Conservation (phyloP, 2,113 vertebrate species). For the Ahaetulla prasina region DNA sequence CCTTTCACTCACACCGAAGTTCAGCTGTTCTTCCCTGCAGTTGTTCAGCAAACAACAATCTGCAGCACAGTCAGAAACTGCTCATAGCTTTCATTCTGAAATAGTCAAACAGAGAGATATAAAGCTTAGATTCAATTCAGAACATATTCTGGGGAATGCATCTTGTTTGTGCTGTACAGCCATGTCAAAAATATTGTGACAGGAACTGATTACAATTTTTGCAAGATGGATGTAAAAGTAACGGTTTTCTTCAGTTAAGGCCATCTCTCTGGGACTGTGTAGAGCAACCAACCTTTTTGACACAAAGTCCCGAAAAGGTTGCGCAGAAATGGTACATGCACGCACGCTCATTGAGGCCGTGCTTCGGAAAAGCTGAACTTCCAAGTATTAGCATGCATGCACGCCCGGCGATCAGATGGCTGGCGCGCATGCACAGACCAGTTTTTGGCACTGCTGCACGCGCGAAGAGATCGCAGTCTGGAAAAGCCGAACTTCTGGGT, state of each 20-base stretch:
- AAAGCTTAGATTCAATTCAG: neutral
- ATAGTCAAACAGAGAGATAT: neutral
- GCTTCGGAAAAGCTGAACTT: too few species aligned
- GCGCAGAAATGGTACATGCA: too few species aligned
- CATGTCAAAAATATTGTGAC: neutral
- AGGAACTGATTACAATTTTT: neutral
- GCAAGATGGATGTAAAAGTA: neutral
- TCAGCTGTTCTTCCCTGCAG: neutral
- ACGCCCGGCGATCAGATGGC: too few species aligned
- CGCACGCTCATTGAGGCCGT: too few species aligned
- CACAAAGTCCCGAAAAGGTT: too few species aligned
- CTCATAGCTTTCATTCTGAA: neutral
- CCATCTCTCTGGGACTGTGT: neutral
- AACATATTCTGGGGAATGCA: neutral
- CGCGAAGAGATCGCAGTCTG: too few species aligned
- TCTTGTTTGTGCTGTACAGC: neutral
- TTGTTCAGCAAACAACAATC: neutral
- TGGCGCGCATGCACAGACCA: too few species aligned
- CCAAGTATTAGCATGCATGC: too few species aligned
- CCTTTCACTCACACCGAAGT: neutral
- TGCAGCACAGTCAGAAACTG: neutral
- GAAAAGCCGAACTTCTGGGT: too few species aligned
- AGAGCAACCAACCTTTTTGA: too few species aligned
- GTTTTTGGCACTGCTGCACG: too few species aligned
- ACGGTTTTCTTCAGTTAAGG: neutral